Conservation (phyloP, 2,797 vertebrate species). For the Oryzias dopingdopingensis region DNA sequence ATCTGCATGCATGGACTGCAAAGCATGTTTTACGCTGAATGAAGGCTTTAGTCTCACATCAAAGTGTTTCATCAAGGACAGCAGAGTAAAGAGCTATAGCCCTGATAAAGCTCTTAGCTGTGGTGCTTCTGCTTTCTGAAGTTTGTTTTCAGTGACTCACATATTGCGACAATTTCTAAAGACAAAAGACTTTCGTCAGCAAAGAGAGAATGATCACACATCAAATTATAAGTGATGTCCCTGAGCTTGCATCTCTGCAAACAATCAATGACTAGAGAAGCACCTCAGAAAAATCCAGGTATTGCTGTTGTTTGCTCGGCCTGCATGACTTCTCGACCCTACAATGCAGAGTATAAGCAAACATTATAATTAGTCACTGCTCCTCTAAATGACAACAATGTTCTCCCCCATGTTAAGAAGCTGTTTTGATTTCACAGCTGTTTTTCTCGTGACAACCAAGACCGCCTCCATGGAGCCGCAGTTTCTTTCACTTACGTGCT, state of each 20-base stretch:
- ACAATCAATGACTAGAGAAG: no score
- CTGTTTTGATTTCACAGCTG: neutral
- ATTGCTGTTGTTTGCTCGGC: no score
- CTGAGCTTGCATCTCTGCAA: no score
- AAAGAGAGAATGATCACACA: neutral
- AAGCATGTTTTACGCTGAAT: slow-evolving; percentile 40
- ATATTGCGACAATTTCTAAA: slow-evolving; percentile 35
- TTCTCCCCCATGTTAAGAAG: neutral
- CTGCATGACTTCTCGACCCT: neutral
- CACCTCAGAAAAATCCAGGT: no score
- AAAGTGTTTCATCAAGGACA: slow-evolving; percentile 52
- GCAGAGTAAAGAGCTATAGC: slow-evolving; percentile 53
- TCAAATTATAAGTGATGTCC: neutral
- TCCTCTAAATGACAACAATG: neutral
- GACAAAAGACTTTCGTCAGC: neutral
- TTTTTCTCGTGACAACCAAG: neutral
- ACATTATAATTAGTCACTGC: neutral
- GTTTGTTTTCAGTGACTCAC: slow-evolving; percentile 49
- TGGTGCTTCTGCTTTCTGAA: slow-evolving; percentile 64
- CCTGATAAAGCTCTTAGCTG: slow-evolving; percentile 36
- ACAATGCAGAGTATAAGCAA: neutral
- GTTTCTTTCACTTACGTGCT: no score
- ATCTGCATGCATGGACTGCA: slow-evolving; percentile 12
- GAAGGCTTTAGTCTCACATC: slow-evolving; percentile 37
- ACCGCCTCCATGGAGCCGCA: no score